Percentiles rank a stretch among this genome's conserved stretches.
phyloP scores from a whole-genome alignment of 1,140 invertebrate genomes.

The Drosophila nigrodunni region DNA sequence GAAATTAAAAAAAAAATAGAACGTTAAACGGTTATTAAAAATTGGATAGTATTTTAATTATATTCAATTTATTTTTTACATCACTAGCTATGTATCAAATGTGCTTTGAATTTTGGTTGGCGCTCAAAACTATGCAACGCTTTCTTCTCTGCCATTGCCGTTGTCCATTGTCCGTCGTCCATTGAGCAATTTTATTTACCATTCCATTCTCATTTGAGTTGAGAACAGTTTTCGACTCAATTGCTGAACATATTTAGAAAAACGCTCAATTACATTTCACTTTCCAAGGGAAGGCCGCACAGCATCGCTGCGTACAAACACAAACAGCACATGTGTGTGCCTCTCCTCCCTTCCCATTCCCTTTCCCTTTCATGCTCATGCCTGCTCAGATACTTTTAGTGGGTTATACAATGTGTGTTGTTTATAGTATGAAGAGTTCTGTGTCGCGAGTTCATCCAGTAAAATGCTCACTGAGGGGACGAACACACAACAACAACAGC shows the following conservation, averaged over 20 bases:
- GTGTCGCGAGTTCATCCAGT: slow-evolving; percentile 12
- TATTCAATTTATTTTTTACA: no score
- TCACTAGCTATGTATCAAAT: neutral
- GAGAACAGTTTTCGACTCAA: slow-evolving; percentile 49
- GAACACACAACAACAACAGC: neutral
- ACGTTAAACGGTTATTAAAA: no score
- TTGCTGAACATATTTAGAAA: slow-evolving; percentile 69
- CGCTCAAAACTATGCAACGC: slow-evolving; percentile 73
- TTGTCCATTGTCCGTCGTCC: neutral
- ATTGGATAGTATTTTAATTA: no score
- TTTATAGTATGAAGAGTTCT: slow-evolving; percentile 47
- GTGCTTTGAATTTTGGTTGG: slow-evolving; percentile 16
- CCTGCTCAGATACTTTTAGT: slow-evolving; percentile 9
- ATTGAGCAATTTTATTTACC: slow-evolving; percentile 42
- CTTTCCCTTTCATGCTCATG: neutral
- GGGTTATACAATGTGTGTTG: slow-evolving; percentile 66
- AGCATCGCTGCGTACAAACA: slow-evolving; percentile 23
- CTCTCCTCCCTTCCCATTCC: slow-evolving; percentile 8
- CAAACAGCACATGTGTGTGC: slow-evolving; percentile 37
- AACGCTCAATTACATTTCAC: slow-evolving; percentile 76
- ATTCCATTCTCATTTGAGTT: slow-evolving; percentile 8
- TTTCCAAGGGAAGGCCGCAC: slow-evolving; percentile 77
- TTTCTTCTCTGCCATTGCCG: neutral
- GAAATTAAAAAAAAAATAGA: no score
- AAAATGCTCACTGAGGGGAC: slow-evolving; percentile 18